phyloP scores from a whole-genome alignment of 1,140 invertebrate genomes.

The Drosophila sturtevanti region DNA sequence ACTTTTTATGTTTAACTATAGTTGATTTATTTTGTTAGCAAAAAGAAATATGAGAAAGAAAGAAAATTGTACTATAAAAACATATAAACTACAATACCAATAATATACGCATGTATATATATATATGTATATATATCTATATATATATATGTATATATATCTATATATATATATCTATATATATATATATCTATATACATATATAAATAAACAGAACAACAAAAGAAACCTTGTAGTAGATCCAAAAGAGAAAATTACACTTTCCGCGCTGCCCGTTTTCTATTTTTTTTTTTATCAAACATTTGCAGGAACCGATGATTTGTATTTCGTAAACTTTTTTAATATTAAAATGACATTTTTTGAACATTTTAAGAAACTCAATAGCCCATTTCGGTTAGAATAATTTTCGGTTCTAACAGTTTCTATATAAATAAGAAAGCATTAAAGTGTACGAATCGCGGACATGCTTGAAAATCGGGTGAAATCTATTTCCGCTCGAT shows the following conservation, averaged over 20 bases:
- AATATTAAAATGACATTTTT: not conserved
- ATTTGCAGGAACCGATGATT: not conserved
- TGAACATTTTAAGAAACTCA: not conserved
- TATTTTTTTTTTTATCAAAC: not conserved
- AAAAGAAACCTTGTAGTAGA: slow-evolving; percentile 54
- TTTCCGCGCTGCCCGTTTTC: not conserved
- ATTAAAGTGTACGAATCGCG: not conserved
- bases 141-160: too few species aligned
- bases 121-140: too few species aligned
- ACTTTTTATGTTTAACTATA: slow-evolving; percentile 63
- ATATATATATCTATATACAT: too few species aligned
- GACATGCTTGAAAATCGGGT: not conserved
- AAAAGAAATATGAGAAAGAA: slow-evolving; percentile 49
- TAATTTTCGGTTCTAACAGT: slow-evolving; percentile 2
- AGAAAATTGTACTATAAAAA: slow-evolving; percentile 20
- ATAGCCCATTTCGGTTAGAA: not conserved
- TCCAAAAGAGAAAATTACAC: slow-evolving; percentile 6
- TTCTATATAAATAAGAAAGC: not conserved
- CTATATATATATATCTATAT: too few species aligned
- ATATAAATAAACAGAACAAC: slow-evolving; percentile 26
- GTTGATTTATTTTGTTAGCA: slow-evolving; percentile 73
- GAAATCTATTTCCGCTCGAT: not conserved
- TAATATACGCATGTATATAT: too few species aligned
- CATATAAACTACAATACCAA: slow-evolving; percentile 20
- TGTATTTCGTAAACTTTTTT: not conserved